Evolutionary conservation across 2,888 invertebrate species (phyloP).

Genomic region (Metallyticus violacea): DNA sequence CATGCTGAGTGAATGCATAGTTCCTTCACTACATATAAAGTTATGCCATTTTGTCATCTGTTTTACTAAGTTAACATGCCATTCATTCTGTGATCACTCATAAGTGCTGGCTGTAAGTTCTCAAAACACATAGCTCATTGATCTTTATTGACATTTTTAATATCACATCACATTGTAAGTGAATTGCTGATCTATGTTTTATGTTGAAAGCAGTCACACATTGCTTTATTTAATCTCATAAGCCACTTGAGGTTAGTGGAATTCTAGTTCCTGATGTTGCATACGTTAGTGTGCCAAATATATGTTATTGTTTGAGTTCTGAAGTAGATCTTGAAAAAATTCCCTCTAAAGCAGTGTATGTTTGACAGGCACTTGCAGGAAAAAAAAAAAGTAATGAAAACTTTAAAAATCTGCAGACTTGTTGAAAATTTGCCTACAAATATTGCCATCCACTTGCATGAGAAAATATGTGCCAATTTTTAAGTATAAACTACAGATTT

Average conservation of each 20-base stretch:
- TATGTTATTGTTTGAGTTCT: not conserved
- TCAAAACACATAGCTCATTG: not conserved
- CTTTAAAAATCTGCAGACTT: not conserved
- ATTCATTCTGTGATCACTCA: not conserved
- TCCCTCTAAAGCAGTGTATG: not conserved
- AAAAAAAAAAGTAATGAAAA: not conserved
- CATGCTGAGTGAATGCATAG: too few species aligned
- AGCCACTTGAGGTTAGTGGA: not conserved
- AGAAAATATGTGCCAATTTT: conserved; percentile 25
- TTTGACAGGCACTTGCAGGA: not conserved
- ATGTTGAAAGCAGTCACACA: too few species aligned
- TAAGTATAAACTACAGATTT: conserved; percentile 18
- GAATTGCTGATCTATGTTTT: not conserved
- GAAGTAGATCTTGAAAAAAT: not conserved
- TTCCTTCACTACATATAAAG: too few species aligned
- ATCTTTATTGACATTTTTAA: not conserved
- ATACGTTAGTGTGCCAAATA: not conserved
- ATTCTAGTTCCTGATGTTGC: not conserved
- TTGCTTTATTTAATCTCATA: not conserved
- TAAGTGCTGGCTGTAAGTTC: not conserved
- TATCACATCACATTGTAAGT: not conserved
- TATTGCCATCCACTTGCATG: conserved; percentile 22
- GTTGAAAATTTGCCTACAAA: conserved; percentile 16
- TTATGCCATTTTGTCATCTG: too few species aligned
- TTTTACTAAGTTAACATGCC: too few species aligned